Base-by-base conservation (phyloP, 2,888 invertebrate genomes). In the Nemotelus pantherinus region DNA sequence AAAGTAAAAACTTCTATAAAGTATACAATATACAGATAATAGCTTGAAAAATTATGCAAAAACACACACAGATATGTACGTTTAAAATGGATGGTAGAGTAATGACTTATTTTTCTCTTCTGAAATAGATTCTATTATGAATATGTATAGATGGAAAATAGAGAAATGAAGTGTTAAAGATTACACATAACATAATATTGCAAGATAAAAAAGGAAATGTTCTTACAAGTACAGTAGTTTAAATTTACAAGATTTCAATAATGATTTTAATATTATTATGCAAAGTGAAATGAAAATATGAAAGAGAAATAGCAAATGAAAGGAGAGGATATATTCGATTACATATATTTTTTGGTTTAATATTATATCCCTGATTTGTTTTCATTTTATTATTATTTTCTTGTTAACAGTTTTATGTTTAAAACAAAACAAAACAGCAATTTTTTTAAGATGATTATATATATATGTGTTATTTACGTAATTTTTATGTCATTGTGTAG, bases 391-490 rank as follows among this genome's bases (percentile, higher is more conserved):
- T 60, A 60, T 77, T 77, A 50, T 68, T 77, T 65, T 65, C 72
- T 79, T 79, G 79, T 79, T 79, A 79, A 79, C 77, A 79, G 67
- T 77, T 79, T 79, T 79, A 77, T 77, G 75, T 79, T 79, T 77
- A 53, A 60, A 70, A 75, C 71, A 77, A 75, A 77, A 68, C 76
- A 79, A 70, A 77, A 77, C 75, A 77, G 74, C 63, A 72, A 74
- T 77, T 55, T 25, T 25, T 72, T 72, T 79, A 79, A 77, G 71
- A 78, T 77, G 76, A 78, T 78, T 77, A 77, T 77, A 76, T 25
- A 76, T 25, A 25, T 58, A 77, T 79, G 77, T 79, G 75, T 78
- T 78, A 74, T 74, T 74, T 76, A 70, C 72, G 77, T 77, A 77
- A 72, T 78, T 78, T 78, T 72, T 74, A 79, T 79, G 79, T 77